These are phyloP conservation scores for Chelon labrosus DNA, from an alignment of 2,797 vertebrate species.

Conservation along the genomic window DNA sequence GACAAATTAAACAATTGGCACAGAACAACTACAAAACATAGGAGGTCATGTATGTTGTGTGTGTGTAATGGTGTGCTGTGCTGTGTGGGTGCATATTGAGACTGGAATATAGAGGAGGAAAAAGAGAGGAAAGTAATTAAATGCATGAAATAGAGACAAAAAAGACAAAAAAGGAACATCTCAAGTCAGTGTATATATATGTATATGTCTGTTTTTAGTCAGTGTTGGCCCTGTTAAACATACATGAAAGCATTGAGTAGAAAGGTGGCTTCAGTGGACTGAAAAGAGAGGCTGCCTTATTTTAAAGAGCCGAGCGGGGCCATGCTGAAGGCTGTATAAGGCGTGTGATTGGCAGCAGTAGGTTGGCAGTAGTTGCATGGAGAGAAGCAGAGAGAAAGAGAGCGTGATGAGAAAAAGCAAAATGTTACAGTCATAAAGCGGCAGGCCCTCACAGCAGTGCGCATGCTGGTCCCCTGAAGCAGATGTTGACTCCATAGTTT, in stretches of 20 bases:
- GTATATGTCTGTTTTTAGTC: too few species aligned
- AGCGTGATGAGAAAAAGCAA: conserved; percentile 38
- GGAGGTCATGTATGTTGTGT: too few species aligned
- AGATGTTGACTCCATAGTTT: conserved; percentile 55
- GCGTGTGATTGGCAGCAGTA: conserved; percentile 53
- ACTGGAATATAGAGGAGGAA: too few species aligned
- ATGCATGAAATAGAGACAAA: too few species aligned
- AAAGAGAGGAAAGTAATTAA: too few species aligned
- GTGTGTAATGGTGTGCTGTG: too few species aligned
- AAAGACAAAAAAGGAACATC: too few species aligned
- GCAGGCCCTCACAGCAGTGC: conserved; percentile 39
- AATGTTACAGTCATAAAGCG: conserved; percentile 60
- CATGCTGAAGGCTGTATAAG: conserved; percentile 29
- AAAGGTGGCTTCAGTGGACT: conserved; percentile 42
- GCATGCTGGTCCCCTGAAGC: conserved; percentile 37
- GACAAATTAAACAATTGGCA: too few species aligned
- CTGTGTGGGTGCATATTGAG: too few species aligned
- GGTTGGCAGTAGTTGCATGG: conserved; percentile 28
- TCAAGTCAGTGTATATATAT: too few species aligned
- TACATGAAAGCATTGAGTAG: conserved; percentile 17
- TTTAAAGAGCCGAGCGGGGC: conserved; percentile 42
- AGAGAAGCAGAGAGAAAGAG: conserved; percentile 26
- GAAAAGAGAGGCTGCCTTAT: conserved; percentile 46
- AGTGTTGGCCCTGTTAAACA: conserved; percentile 5
- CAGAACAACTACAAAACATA: too few species aligned